A percentile compares a stretch with the other conserved stretches of the same genome.
Evolutionary conservation across 2,797 vertebrate genomes (phyloP).

Genomic region (Hippocampus kuda): DNA sequence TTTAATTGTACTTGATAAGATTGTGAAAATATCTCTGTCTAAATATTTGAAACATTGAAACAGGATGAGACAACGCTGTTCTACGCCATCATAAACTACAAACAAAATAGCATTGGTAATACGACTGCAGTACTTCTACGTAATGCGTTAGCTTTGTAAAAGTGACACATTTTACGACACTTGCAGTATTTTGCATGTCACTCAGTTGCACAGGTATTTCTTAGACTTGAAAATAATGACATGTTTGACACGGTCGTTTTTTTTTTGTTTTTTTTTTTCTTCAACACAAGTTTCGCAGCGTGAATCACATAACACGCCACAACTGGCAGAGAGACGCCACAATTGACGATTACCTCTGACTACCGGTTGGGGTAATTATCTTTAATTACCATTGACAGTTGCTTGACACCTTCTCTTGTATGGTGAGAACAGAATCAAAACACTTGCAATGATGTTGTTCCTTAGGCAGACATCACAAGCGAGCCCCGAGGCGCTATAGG

Average conservation of each 20-base stretch:
- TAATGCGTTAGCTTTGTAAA: too few relatives aligned
- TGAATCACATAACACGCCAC: constrained; percentile 1
- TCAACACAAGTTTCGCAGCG: too few relatives aligned
- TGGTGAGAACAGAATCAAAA: background rate
- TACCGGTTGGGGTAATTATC: background rate
- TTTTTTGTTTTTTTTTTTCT: background rate
- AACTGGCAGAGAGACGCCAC: constrained; percentile 1
- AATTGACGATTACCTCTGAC: background rate
- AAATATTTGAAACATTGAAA: too few relatives aligned
- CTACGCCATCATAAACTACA: too few relatives aligned
- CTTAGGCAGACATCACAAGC: background rate
- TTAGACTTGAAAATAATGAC: background rate
- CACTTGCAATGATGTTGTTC: background rate
- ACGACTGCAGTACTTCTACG: too few relatives aligned
- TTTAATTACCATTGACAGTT: background rate
- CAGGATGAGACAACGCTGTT: too few relatives aligned
- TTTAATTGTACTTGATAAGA: too few relatives aligned
- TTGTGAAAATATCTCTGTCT: too few relatives aligned
- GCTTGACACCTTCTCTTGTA: constrained; percentile 1
- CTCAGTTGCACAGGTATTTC: background rate
- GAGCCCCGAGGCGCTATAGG: background rate
- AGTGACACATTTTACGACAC: too few relatives aligned
- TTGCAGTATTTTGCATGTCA: background rate
- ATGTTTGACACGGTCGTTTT: background rate
- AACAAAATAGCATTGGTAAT: too few relatives aligned